Conservation (phyloP, 2,888 invertebrate genomes). For the Cactoblastis cactorum region DNA sequence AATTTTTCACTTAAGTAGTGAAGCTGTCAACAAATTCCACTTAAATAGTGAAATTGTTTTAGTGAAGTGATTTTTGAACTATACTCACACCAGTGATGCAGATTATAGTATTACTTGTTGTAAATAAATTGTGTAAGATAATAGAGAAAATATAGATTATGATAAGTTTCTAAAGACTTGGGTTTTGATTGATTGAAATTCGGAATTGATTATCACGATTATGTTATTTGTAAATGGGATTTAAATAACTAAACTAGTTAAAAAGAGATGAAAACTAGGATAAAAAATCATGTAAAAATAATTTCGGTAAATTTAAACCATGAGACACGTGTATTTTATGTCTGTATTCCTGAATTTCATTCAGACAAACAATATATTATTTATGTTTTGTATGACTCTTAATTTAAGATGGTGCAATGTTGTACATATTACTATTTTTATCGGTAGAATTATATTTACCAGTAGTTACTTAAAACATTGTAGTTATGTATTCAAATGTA, state of each 20-base stretch:
- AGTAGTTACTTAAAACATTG: conserved; percentile 2
- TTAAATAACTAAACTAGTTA: neutral
- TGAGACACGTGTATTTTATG: too few species aligned
- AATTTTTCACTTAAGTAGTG: neutral
- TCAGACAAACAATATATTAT: neutral
- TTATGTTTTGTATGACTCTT: neutral
- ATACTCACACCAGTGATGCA: conserved; percentile 10
- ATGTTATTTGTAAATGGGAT: neutral
- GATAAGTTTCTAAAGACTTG: conserved; percentile 25
- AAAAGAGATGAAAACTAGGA: neutral
- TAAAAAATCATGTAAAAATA: neutral
- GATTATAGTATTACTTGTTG: conserved; percentile 21
- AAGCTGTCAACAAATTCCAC: neutral
- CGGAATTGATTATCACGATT: neutral
- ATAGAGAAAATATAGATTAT: conserved; percentile 31
- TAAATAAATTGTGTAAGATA: conserved; percentile 33
- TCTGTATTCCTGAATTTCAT: neutral
- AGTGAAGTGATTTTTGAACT: neutral
- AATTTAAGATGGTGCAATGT: conserved; percentile 30
- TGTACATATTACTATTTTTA: conserved; percentile 39
- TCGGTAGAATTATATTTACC: conserved; percentile 16
- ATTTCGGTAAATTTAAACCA: too few species aligned
- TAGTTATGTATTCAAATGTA: conserved; percentile 9
- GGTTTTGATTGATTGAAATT: conserved; percentile 16
- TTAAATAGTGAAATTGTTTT: neutral